Evolutionary conservation across 2,797 vertebrate species (phyloP).

Genomic region (Simalia tracyae): DNA sequence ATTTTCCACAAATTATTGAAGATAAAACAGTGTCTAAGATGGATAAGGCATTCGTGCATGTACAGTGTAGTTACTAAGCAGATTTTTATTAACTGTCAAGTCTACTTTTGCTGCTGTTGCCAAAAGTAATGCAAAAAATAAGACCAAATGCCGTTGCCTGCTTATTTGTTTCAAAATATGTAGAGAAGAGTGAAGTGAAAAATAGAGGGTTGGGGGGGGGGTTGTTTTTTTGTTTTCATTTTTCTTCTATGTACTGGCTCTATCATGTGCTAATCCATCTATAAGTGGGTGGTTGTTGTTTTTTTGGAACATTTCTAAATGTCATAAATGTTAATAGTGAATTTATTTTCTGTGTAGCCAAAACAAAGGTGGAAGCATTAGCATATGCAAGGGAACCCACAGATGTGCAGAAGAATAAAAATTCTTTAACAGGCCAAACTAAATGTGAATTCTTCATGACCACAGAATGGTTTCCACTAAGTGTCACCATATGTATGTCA

Average conservation of each 20-base stretch:
- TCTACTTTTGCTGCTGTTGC: not conserved
- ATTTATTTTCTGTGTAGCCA: not conserved
- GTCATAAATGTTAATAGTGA: not conserved
- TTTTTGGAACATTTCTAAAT: not conserved
- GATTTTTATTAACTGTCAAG: not conserved
- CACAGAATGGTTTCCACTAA: not conserved
- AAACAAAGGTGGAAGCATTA: too few relatives aligned
- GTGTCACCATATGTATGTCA: not conserved
- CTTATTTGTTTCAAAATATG: not conserved
- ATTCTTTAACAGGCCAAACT: not conserved
- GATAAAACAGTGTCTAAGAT: conserved; percentile 22
- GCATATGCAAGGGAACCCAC: not conserved
- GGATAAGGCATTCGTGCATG: not conserved
- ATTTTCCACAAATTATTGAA: conserved; percentile 50
- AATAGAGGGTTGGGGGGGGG: not conserved
- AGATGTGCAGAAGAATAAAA: not conserved
- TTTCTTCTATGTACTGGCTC: not conserved
- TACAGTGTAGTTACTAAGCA: conserved; percentile 15
- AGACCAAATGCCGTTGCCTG: not conserved
- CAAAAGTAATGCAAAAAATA: conserved; percentile 26
- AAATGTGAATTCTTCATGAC: not conserved
- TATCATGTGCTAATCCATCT: not conserved
- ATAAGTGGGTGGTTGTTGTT: not conserved
- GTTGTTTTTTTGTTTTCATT: not conserved
- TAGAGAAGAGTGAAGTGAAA: not conserved